A percentile compares a stretch with the other conserved stretches of the same genome.
Evolutionary conservation across 2,888 invertebrate species (phyloP).

Genomic region (Nephrotoma flavescens): DNA sequence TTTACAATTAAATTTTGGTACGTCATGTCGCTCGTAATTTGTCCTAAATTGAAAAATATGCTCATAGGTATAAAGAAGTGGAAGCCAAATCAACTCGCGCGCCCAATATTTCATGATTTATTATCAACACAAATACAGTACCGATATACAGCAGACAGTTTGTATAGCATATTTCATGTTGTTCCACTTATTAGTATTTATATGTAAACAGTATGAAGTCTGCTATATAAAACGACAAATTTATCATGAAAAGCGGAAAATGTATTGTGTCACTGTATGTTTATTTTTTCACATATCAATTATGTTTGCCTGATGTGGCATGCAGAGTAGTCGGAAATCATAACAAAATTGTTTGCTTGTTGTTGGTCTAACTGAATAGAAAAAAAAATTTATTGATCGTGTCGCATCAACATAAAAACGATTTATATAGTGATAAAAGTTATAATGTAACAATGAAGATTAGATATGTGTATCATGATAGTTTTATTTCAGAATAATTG

Average conservation of each 20-base stretch:
- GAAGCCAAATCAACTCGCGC: background rate
- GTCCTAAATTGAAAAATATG: background rate
- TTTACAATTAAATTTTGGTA: no score
- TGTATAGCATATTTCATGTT: background rate
- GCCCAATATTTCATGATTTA: background rate
- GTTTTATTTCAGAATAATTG: background rate
- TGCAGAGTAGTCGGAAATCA: background rate
- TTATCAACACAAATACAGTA: background rate
- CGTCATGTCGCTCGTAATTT: no score
- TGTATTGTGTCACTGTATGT: background rate
- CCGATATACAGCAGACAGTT: background rate
- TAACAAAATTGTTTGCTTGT: background rate
- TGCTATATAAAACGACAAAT: background rate
- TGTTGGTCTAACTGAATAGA: background rate
- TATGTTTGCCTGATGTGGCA: background rate
- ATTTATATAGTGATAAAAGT: background rate
- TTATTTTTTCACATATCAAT: background rate
- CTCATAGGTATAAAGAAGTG: background rate
- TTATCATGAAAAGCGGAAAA: background rate
- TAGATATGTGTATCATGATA: background rate
- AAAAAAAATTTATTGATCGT: background rate
- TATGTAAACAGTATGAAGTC: background rate
- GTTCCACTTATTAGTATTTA: no score
- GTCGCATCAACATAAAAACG: background rate
- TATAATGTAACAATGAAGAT: background rate